phyloP scores from a whole-genome alignment of 1,140 invertebrate species.

The Cyclina sinensis region DNA sequence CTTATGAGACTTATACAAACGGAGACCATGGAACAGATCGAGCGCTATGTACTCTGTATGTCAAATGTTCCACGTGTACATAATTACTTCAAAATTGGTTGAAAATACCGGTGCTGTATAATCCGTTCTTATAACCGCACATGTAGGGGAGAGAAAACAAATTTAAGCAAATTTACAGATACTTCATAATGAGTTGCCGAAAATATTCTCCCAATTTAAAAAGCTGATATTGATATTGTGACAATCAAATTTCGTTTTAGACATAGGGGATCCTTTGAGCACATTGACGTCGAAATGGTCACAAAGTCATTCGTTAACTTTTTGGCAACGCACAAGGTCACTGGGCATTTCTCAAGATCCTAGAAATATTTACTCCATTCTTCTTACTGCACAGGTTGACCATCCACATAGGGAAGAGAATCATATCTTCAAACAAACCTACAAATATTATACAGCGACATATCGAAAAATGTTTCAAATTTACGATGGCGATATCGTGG shows the following conservation, averaged over 20 bases:
- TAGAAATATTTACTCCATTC: slow-evolving; percentile 26
- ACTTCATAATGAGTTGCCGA: too few relatives aligned
- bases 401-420: slow-evolving; percentile 35
- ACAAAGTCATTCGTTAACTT: slow-evolving; percentile 29
- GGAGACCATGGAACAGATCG: too few relatives aligned
- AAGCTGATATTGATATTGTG: too few relatives aligned
- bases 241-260: slow-evolving; percentile 46
- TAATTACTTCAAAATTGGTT: too few relatives aligned
- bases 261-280: slow-evolving; percentile 38
- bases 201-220: too few relatives aligned
- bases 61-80: too few relatives aligned
- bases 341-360: slow-evolving; percentile 24
- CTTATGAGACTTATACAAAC: too few relatives aligned
- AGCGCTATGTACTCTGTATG: too few relatives aligned
- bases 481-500: slow-evolving; percentile 44
- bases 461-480: not conserved
- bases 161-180: too few relatives aligned
- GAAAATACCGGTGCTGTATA: too few relatives aligned
- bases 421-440: not conserved
- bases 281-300: slow-evolving; percentile 43
- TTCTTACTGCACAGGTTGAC: slow-evolving; percentile 6
- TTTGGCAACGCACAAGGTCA: slow-evolving; percentile 37
- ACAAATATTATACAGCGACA: not conserved
- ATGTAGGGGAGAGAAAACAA: too few relatives aligned
- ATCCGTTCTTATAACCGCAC: too few relatives aligned